A percentile compares a stretch with the other conserved stretches of the same genome.
Conservation (phyloP, 2,888 invertebrate genomes). For the Nymphalis polychloros region DNA sequence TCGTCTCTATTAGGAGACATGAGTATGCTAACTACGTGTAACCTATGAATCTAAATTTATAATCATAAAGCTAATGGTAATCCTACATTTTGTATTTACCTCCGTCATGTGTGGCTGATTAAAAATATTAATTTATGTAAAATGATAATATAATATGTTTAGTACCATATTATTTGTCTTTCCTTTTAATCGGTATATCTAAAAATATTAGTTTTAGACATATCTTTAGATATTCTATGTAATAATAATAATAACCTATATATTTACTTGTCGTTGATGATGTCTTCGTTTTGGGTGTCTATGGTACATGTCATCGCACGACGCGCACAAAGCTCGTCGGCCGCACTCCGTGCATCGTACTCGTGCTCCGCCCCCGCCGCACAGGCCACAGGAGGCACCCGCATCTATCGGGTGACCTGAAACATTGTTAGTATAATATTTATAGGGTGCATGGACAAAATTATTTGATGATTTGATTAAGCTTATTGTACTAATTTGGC, state of each 20-base stretch:
- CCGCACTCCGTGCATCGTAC: conserved; percentile 92
- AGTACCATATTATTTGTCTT: neutral
- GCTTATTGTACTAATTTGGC: too few relatives aligned
- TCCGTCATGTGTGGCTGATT: neutral
- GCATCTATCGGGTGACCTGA: conserved; percentile 78
- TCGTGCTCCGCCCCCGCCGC: conserved; percentile 90
- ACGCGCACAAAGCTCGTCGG: conserved; percentile 91
- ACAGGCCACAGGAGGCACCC: conserved; percentile 88
- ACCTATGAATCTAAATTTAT: conserved; percentile 13
- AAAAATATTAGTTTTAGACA: neutral
- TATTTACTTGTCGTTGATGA: conserved; percentile 88
- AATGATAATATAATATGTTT: neutral
- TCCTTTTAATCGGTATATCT: neutral
- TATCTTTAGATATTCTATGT: neutral
- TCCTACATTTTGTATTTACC: neutral
- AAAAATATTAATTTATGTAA: neutral
- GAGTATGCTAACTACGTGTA: conserved; percentile 22
- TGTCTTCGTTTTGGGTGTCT: conserved; percentile 93
- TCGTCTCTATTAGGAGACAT: conserved; percentile 32
- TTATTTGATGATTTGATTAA: too few relatives aligned
- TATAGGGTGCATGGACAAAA: neutral
- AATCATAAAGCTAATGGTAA: conserved; percentile 3
- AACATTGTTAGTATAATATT: conserved; percentile 1
- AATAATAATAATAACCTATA: neutral
- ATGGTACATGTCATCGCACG: conserved; percentile 97